Evolutionary conservation across 2,888 invertebrate species (phyloP), one percentile per base, ranked within the genome.

Genomic region (Crioceris asparagi): DNA sequence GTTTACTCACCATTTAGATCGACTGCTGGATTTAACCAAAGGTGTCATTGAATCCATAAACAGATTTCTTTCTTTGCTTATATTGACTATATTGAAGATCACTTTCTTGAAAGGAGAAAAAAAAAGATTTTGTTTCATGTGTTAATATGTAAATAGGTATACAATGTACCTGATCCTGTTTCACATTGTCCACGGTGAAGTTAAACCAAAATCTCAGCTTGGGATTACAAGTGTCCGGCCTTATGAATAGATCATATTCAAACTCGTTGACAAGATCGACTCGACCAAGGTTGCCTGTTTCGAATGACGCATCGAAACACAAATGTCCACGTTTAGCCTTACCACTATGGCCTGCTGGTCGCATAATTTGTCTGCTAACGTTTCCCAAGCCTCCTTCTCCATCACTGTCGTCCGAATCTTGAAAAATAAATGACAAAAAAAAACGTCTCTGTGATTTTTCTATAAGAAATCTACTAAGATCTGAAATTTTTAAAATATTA

Each of bases 301-400:
- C 96, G 65, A 90, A 96, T 11, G 92, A 88, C 2, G 96, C 94
- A 68, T 96, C 94, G 66, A 96, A 96, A 58, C 94, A 93, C 16
- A 96, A 70, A 61, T 96, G 94, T 3, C 96, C 96, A 44, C 87
- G 81, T 67, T 93, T 94, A 8, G 94, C 93, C 64, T 93, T 91
- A 1, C 94, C 92, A 56, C 87, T 90, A 61, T 91, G 90, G 0
- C 90, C 91, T 0, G 87, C 82, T 4, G 91, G 91, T 12, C 91
- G 74, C 60, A 92, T 83, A 32, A 91, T 84, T 54, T 84, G 71
- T 39, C 86, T 77, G 57, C 83, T 91, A 35, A 96, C 81, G 65
- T 96, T 96, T 12, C 93, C 93, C 49, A 92, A 68, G 10, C 93
- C 92, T 31, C 91, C 90, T 60, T 96, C 94, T 40, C 84, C 85